A percentile compares a stretch with the other conserved stretches of the same genome.
phyloP scores from a whole-genome alignment of 2,113 vertebrate genomes.

The Tenebrosternarchus preto region DNA sequence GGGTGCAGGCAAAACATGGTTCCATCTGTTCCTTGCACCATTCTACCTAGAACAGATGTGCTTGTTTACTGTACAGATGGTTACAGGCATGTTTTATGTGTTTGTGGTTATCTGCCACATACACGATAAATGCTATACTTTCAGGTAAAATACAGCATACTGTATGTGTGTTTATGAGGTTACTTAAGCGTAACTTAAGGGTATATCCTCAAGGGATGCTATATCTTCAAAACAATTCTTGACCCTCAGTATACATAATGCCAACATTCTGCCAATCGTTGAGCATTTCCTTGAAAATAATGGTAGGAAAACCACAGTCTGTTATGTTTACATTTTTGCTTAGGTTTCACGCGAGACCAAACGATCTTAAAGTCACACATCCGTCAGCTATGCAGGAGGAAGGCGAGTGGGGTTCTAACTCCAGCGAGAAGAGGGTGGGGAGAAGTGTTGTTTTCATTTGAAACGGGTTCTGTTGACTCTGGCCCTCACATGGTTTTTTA shows the following conservation, averaged over 20 bases:
- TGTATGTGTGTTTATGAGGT: too few species aligned
- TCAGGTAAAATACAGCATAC: too few species aligned
- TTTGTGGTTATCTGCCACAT: too few species aligned
- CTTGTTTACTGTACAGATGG: neutral
- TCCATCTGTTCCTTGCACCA: conserved; percentile 18
- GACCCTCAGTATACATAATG: neutral
- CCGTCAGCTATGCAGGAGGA: conserved; percentile 3
- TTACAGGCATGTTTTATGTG: too few species aligned
- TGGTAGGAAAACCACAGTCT: conserved; percentile 35
- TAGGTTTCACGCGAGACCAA: conserved; percentile 6
- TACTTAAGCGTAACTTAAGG: too few species aligned
- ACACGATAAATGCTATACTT: too few species aligned
- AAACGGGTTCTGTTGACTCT: conserved; percentile 46
- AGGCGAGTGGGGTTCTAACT: conserved; percentile 37
- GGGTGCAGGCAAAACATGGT: neutral
- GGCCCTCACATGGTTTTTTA: conserved; percentile 38
- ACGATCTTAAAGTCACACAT: neutral
- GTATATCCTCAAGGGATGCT: too few species aligned
- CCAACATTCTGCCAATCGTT: neutral
- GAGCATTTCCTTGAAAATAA: conserved; percentile 39
- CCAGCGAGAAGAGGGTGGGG: neutral
- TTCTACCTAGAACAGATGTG: neutral
- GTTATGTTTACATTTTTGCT: conserved; percentile 13
- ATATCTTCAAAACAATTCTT: neutral
- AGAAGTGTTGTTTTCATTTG: conserved; percentile 44